These are phyloP conservation scores for Gadopsis bispinosus DNA, from an alignment of 2,797 vertebrate genomes.

Conservation along the genomic window DNA sequence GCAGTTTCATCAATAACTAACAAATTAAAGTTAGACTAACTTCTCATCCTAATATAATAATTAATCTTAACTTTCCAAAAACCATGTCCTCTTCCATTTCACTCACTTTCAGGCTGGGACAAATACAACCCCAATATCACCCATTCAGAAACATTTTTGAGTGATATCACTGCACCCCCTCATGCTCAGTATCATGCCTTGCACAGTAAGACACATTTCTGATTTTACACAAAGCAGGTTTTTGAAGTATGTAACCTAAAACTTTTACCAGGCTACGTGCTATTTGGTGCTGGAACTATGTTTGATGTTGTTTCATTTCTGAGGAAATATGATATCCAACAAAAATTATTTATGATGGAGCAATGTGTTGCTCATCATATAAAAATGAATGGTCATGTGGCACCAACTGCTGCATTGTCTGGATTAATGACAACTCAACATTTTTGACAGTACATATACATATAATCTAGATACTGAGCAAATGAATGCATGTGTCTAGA, in stretches of 20 bases:
- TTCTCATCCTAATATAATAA: not conserved
- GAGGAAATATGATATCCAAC: not conserved
- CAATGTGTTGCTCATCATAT: not conserved
- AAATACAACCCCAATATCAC: not conserved
- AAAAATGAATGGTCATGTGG: not conserved
- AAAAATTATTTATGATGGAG: not conserved
- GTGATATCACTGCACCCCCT: not conserved
- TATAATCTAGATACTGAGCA: not conserved
- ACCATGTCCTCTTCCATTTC: not conserved
- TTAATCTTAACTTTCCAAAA: not conserved
- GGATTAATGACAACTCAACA: not conserved
- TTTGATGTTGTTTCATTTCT: not conserved
- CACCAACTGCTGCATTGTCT: not conserved
- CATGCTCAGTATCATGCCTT: not conserved
- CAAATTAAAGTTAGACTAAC: not conserved
- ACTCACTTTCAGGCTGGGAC: not conserved
- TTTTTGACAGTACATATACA: not conserved
- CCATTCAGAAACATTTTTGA: not conserved
- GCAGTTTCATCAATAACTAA: too few species aligned
- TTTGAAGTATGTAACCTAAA: not conserved
- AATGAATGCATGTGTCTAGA: not conserved
- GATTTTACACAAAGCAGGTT: not conserved
- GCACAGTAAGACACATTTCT: not conserved
- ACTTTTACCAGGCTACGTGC: not conserved
- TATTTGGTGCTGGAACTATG: not conserved